Percentiles rank a stretch among this genome's conserved stretches.
These are phyloP conservation scores for Drosophila aff. DNA, from an alignment of 1,140 invertebrate species.

Conservation along the genomic window DNA sequence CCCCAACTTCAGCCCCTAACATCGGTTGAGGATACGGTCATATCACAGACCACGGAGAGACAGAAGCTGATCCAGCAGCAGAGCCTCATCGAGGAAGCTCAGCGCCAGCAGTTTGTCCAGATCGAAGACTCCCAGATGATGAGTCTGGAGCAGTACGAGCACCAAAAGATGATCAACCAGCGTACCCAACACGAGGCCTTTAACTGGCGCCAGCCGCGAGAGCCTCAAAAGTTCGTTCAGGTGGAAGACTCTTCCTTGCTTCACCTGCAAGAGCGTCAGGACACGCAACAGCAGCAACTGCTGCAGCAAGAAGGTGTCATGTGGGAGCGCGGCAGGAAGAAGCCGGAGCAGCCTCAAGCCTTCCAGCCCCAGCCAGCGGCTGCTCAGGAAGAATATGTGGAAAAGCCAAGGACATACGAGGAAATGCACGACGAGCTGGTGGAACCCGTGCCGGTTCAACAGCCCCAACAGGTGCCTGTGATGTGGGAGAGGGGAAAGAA, in stretches of 20 bases:
- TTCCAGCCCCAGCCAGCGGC: slow-evolving; percentile 17
- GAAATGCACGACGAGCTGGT: slow-evolving; percentile 85
- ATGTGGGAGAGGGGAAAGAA: slow-evolving; percentile 77
- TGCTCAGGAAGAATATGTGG: slow-evolving; percentile 43
- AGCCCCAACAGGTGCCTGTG: slow-evolving; percentile 53
- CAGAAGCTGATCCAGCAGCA: slow-evolving; percentile 61
- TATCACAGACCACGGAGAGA: slow-evolving; percentile 65
- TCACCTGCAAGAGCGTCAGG: slow-evolving; percentile 74
- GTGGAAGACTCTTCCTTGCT: slow-evolving; percentile 77
- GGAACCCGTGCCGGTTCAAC: slow-evolving; percentile 72
- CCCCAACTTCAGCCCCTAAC: slow-evolving; percentile 67
- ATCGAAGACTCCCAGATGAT: slow-evolving; percentile 79
- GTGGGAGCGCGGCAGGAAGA: slow-evolving; percentile 84
- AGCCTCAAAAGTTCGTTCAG: slow-evolving; percentile 69
- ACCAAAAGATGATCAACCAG: slow-evolving; percentile 65
- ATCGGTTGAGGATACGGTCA: slow-evolving; percentile 81
- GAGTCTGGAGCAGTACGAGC: slow-evolving; percentile 74
- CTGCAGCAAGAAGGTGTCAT: slow-evolving; percentile 72
- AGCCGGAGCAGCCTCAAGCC: slow-evolving; percentile 54
- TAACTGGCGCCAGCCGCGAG: slow-evolving; percentile 73
- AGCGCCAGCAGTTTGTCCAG: slow-evolving; percentile 69
- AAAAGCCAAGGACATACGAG: slow-evolving; percentile 65
- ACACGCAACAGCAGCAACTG: slow-evolving; percentile 69
- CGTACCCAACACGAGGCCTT: slow-evolving; percentile 66
- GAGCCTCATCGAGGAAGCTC: slow-evolving; percentile 65